phyloP scores from a whole-genome alignment of 1,140 invertebrate genomes.

The Scaptodrosophila lebanonensis region DNA sequence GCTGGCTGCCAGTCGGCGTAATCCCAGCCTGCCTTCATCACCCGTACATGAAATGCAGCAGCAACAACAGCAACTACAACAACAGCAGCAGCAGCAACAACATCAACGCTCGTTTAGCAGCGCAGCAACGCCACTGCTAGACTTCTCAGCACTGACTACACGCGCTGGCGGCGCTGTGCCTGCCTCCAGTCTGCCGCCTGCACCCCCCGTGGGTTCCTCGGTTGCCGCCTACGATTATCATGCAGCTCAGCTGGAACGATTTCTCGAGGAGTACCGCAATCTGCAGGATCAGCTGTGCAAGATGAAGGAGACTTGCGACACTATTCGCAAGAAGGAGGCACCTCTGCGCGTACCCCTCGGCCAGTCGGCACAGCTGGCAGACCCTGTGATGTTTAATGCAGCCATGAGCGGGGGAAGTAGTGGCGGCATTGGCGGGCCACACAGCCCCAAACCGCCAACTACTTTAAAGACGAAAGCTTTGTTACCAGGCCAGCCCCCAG shows the following conservation, averaged over 20 bases:
- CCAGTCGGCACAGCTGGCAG: constrained; percentile 66
- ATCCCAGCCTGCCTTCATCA: constrained; percentile 65
- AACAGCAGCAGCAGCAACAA: constrained; percentile 18
- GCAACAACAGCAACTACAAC: no score
- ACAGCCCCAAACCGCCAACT: constrained; percentile 75
- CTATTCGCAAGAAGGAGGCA: constrained; percentile 79
- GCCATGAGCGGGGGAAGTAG: constrained; percentile 24
- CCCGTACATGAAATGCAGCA: constrained; percentile 40
- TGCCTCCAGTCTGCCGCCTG: constrained; percentile 42
- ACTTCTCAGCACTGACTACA: constrained; percentile 59
- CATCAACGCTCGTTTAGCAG: constrained; percentile 70
- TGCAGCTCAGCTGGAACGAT: constrained; percentile 85
- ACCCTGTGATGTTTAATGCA: constrained; percentile 76
- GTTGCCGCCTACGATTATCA: constrained; percentile 84
- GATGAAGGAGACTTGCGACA: constrained; percentile 87
- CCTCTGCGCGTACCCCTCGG: constrained; percentile 71
- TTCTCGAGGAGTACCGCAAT: constrained; percentile 86
- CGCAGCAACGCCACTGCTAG: constrained; percentile 70
- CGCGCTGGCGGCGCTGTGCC: constrained; percentile 43
- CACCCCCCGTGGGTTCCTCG: constrained; percentile 77
- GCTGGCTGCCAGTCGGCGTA: constrained; percentile 30
- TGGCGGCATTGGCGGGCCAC: no score
- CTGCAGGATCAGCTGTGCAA: constrained; percentile 85
- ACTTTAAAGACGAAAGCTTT: constrained; percentile 80
- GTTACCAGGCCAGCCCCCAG: constrained; percentile 77